Evolutionary conservation across 1,140 invertebrate species (phyloP), one percentile per base, ranked within the genome.

Genomic region (Drosophila funebris): DNA sequence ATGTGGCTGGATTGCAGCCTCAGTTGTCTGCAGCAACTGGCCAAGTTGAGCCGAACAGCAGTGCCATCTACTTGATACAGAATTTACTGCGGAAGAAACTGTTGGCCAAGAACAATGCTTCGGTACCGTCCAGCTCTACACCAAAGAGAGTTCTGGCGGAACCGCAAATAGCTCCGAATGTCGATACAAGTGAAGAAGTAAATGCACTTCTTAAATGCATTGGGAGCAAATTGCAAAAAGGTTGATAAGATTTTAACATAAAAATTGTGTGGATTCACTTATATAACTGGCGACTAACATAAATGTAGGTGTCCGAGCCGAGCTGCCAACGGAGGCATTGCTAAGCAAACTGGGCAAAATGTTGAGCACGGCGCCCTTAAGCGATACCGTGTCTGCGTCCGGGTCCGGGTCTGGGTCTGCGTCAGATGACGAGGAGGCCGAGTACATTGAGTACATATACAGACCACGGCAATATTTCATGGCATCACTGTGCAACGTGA

Each of bases 391-490:
- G 0, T 13, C 11, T n/a, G 33, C 11, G 4, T 36, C 79, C 1
- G 90, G 78, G 20, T 81, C 84, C 24, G 24, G 5, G 2, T 36
- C 79, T 1, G 90, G 78, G 20, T 81, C 84, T 6, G 24, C 0
- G 2, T 82, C 85, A 11, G 91, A 52, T 18, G 48, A 91, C 31
- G 83, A 87, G n/a, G 88, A 89, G 22, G 89, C 77, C n/a, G 89
- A 92, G 31, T 92, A 90, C 41, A 70, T 91, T 31, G 91, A 92
- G 53, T 92, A 91, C 39, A 80, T 92, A 37, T 92, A 90, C 29
- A 89, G 73, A 44, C 91, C 91, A 2, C 63, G 90, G 0, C 78
- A 87, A 71, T 90, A 91, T 52, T 92, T 91, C 36, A 68, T 90
- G 64, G 70, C 78, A 9, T 82, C 85, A 0, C 69, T 92, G 27